Base-by-base conservation (phyloP, 2,888 invertebrate species). In the Parapristionchus giblindavisi region DNA sequence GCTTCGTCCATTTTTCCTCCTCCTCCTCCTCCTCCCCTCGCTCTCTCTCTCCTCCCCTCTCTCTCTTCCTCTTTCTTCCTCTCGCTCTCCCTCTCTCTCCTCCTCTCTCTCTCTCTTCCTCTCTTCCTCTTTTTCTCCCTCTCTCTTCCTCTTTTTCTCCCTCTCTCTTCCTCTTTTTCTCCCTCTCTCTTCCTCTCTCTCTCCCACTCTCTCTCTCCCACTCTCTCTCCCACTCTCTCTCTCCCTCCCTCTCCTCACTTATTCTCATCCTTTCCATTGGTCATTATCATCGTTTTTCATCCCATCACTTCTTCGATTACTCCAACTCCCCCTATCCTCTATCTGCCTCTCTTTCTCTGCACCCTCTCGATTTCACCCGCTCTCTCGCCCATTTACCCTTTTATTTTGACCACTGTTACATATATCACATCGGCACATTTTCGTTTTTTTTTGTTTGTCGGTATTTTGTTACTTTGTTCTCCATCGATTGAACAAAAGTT, bases 221-320 rank as follows among this genome's bases (percentile, higher is more conserved):
- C 63, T 24, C 27, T 17, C 29, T 1, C 21, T 40, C 6, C 5
- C 21, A 27, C 29, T 43, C 21, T 65, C 29, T 8, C 24, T 43
- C 21, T 65, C 43, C 17, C 34, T 40, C 43, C 43, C 8, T 29
- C 24, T 61, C 38, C 61, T 40, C 63, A 43, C 40, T 65, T 43
- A 43, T 43, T 17, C 8, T 43, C 17, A 43, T 43, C 43, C 8
- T 17, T 43, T 8, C 8, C 43, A 14, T 8, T 29, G 17, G 63
- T 61, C 61, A 61, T 61, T 61, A 61, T 61, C 61, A 24, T 14
- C 8, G 8, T 61, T 36, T 61, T 61, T 61, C 40, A 36, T 24
- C 24, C 36, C 3, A 17, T 38, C 1, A 58, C 11, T 11, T 17
- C n/a, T n/a, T 36, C 34, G 60, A 36, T 60, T 21, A 8, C 27